These are phyloP conservation scores for Parazoanthus atlanticus DNA, from an alignment of 92 coral and sea anemone genomes.

Conservation along the genomic window DNA sequence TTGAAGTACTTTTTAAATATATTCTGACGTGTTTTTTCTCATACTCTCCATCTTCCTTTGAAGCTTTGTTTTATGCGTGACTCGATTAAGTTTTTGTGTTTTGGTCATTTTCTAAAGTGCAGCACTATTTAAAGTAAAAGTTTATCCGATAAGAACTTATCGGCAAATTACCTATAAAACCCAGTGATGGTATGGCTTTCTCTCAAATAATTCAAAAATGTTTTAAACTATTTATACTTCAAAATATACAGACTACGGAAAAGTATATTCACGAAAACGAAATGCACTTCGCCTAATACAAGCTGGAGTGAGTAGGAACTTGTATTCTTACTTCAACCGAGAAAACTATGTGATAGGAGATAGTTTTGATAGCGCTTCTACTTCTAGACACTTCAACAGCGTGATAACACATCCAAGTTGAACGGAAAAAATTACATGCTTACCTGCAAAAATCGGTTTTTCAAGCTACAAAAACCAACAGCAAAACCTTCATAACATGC, in stretches of 20 bases:
- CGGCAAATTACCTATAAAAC: background rate
- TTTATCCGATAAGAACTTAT: background rate
- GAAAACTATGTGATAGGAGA: background rate
- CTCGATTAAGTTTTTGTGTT: background rate
- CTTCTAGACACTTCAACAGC: background rate
- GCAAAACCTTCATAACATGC: background rate
- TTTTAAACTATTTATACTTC: no score
- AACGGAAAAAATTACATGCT: background rate
- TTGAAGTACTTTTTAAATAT: no score
- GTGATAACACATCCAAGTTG: background rate
- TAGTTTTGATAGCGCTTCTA: background rate
- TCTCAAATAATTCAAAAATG: background rate
- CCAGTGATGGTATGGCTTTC: background rate
- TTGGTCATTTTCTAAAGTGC: background rate
- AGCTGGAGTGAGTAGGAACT: background rate
- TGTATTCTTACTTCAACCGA: no score
- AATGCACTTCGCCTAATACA: background rate
- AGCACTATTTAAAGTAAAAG: background rate
- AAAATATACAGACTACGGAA: no score
- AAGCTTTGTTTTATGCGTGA: no score
- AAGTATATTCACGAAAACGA: background rate
- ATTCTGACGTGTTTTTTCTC: no score
- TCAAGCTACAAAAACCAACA: conserved; percentile 1
- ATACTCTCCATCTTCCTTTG: background rate
- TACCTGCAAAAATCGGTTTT: background rate